phyloP scores from a whole-genome alignment of 1,140 invertebrate species.

The Bombus turneri region DNA sequence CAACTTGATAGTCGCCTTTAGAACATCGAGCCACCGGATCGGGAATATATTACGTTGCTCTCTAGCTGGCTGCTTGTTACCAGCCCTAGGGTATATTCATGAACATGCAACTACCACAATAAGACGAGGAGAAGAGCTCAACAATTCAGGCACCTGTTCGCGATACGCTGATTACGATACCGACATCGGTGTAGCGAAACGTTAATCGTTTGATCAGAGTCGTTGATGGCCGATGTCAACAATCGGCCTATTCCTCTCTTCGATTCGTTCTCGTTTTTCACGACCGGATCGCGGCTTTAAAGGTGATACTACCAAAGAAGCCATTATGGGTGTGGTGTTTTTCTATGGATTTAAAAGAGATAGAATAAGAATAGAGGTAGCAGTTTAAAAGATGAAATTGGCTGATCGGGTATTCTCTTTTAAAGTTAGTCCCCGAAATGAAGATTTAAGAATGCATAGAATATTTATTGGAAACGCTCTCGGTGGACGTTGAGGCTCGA shows the following conservation, averaged over 20 bases:
- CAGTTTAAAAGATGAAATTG: slow-evolving; percentile 1
- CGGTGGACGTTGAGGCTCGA: background rate
- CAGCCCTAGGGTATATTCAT: slow-evolving; percentile 4
- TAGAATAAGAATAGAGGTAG: background rate
- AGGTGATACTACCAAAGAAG: background rate
- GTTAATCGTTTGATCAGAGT: slow-evolving; percentile 29
- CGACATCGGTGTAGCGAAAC: background rate
- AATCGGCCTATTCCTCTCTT: background rate
- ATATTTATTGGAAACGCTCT: slow-evolving; percentile 15
- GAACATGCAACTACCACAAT: background rate
- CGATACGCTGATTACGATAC: background rate
- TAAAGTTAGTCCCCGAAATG: background rate
- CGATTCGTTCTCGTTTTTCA: slow-evolving; percentile 25
- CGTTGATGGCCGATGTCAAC: slow-evolving; percentile 12
- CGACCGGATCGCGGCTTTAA: background rate
- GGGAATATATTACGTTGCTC: slow-evolving; percentile 48
- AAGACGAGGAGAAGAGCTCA: background rate
- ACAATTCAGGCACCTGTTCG: background rate
- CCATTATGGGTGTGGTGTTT: background rate
- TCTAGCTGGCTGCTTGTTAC: slow-evolving; percentile 6
- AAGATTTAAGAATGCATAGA: slow-evolving; percentile 11
- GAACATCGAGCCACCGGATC: slow-evolving; percentile 39
- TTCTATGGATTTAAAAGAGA: background rate
- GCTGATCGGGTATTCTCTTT: background rate
- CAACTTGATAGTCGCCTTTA: slow-evolving; percentile 50